Percentiles rank a stretch among this genome's conserved stretches.
phyloP scores from a whole-genome alignment of 2,888 invertebrate genomes.

The Troilus luridus region DNA sequence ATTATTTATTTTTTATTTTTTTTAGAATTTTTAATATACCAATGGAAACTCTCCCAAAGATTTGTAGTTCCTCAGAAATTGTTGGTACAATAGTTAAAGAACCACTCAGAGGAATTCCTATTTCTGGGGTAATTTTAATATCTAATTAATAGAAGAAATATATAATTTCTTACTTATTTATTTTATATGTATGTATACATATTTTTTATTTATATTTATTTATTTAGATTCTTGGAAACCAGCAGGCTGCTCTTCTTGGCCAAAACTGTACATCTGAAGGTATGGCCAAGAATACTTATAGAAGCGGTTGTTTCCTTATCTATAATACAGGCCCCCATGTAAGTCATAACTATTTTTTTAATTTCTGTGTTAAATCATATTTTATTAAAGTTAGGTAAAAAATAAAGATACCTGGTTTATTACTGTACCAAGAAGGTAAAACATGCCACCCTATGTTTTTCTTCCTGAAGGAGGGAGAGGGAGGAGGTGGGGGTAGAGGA shows the following conservation, averaged over 20 bases:
- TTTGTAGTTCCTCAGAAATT: slow-evolving; percentile 89
- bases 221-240: slow-evolving; percentile 82
- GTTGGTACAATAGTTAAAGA: slow-evolving; percentile 83
- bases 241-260: slow-evolving; percentile 93
- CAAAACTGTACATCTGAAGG: slow-evolving; percentile 91
- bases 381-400: not conserved
- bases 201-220: not conserved
- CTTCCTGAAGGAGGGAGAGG: no score
- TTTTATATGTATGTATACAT: no score
- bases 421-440: not conserved
- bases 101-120: slow-evolving; percentile 78
- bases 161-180: no score
- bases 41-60: slow-evolving; percentile 83
- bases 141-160: no score
- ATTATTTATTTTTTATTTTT: not conserved
- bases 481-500: no score
- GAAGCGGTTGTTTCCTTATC: slow-evolving; percentile 94
- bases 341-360: slow-evolving; percentile 64
- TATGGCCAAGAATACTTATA: slow-evolving; percentile 94
- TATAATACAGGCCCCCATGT: slow-evolving; percentile 92
- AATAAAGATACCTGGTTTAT: not conserved
- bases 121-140: slow-evolving; percentile 74
- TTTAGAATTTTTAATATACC: slow-evolving; percentile 84
- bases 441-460: not conserved
- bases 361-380: not conserved